These are phyloP conservation scores for Hippopotamus amphibius DNA, from an alignment of 2,113 vertebrate species.

Conservation along the genomic window DNA sequence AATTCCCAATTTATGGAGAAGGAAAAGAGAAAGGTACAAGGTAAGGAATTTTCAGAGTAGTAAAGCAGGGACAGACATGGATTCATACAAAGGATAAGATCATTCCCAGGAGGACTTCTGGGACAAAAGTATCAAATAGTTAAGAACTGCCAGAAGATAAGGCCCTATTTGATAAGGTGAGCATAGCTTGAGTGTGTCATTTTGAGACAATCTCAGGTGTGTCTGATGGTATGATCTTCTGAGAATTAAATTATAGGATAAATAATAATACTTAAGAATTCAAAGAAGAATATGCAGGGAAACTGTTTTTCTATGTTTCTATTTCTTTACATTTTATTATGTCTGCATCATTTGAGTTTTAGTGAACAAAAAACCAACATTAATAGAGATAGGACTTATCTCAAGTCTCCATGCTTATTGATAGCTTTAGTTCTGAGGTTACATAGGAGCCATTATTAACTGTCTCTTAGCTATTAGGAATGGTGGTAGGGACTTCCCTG, in stretches of 20 bases:
- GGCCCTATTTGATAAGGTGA: neutral
- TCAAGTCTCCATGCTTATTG: neutral
- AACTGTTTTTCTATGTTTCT: neutral
- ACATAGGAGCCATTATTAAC: neutral
- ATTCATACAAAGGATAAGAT: neutral
- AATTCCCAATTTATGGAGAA: neutral
- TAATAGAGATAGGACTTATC: neutral
- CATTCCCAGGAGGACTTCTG: neutral
- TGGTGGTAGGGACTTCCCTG: too few species aligned
- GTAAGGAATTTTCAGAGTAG: neutral
- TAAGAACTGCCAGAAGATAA: neutral
- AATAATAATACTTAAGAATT: neutral
- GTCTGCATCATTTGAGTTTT: neutral
- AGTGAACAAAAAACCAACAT: neutral
- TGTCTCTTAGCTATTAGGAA: neutral
- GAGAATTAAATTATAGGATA: neutral
- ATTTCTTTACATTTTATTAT: neutral
- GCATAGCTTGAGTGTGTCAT: neutral
- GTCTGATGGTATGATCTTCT: neutral
- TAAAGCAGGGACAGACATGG: neutral
- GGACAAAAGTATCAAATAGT: neutral
- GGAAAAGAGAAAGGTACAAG: neutral
- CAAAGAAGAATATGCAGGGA: neutral
- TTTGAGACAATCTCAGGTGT: neutral
- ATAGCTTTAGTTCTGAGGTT: neutral